A percentile compares a stretch with the other conserved stretches of the same genome.
Conservation (phyloP, 1,140 invertebrate species). For the Hormaphis cornu region DNA sequence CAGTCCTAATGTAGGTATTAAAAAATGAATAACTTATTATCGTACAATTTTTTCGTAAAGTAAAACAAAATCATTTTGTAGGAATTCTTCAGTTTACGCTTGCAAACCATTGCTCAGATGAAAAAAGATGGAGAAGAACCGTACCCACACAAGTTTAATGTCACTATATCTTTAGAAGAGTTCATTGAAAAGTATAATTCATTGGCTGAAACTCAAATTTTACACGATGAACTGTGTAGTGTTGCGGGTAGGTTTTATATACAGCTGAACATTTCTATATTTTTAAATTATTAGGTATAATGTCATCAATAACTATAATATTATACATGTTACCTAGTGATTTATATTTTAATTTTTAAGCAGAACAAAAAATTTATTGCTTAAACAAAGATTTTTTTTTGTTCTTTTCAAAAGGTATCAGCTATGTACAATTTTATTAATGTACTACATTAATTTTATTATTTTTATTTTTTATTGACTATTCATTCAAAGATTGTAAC, state of each 20-base stretch:
- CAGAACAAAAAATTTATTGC: too few species aligned
- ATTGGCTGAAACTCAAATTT: slow-evolving; percentile 61
- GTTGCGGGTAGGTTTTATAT: slow-evolving; percentile 56
- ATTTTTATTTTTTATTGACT: too few species aligned
- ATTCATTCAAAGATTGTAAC: too few species aligned
- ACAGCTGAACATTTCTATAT: too few species aligned
- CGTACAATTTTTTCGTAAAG: not conserved
- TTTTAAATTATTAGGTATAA: not conserved
- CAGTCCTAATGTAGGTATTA: slow-evolving; percentile 67
- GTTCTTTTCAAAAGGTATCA: too few species aligned
- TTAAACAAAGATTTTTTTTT: too few species aligned
- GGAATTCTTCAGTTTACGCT: slow-evolving; percentile 83
- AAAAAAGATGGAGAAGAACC: slow-evolving; percentile 72
- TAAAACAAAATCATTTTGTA: slow-evolving; percentile 40
- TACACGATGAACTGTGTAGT: slow-evolving; percentile 60
- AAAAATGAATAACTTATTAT: slow-evolving; percentile 13
- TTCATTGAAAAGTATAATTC: slow-evolving; percentile 81
- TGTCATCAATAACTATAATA: not conserved
- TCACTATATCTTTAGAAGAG: slow-evolving; percentile 75
- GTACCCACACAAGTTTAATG: slow-evolving; percentile 99
- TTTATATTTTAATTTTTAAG: not conserved
- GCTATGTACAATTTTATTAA: too few species aligned
- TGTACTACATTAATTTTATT: too few species aligned
- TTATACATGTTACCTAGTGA: not conserved
- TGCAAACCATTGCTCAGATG: slow-evolving; percentile 60